These are phyloP conservation scores for Drosophila kanapiae DNA, from an alignment of 1,140 invertebrate genomes.

Conservation along the genomic window DNA sequence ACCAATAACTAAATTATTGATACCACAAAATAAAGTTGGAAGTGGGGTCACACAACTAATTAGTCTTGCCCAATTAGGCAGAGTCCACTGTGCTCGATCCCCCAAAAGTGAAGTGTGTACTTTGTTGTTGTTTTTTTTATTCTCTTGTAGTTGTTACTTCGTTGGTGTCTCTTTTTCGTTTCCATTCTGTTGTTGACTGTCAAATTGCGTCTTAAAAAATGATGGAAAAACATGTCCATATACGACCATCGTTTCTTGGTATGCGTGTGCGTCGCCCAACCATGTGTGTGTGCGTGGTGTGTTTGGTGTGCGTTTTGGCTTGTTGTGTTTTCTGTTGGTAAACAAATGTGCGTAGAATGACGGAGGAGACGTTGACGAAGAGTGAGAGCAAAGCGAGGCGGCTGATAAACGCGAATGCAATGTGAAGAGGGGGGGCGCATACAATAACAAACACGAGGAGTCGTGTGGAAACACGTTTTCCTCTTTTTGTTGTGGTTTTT, in stretches of 20 bases:
- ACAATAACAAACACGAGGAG: conserved; percentile 26
- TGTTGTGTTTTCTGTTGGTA: conserved; percentile 63
- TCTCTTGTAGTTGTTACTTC: conserved; percentile 1
- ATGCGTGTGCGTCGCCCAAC: conserved; percentile 9
- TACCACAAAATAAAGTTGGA: neutral
- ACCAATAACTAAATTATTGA: no score
- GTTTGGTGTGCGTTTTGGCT: conserved; percentile 32
- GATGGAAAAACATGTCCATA: conserved; percentile 38
- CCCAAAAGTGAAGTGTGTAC: conserved; percentile 10
- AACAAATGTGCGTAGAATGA: conserved; percentile 78
- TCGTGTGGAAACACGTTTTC: conserved; percentile 60
- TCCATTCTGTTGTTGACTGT: conserved; percentile 24
- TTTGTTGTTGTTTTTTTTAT: conserved; percentile 6
- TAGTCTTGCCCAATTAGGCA: neutral
- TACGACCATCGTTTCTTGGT: conserved; percentile 14
- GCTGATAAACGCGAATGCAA: conserved; percentile 53
- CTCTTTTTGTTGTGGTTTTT: conserved; percentile 36
- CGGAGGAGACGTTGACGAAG: conserved; percentile 19
- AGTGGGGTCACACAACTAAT: neutral
- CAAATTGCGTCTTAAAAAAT: conserved; percentile 57
- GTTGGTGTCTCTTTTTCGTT: conserved; percentile 4
- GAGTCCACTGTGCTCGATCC: neutral
- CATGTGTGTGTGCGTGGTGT: no score
- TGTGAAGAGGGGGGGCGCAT: conserved; percentile 11
- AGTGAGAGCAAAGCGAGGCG: conserved; percentile 42